These are phyloP conservation scores for Drosophila bifasciata DNA, from an alignment of 1,140 invertebrate species.

Conservation along the genomic window DNA sequence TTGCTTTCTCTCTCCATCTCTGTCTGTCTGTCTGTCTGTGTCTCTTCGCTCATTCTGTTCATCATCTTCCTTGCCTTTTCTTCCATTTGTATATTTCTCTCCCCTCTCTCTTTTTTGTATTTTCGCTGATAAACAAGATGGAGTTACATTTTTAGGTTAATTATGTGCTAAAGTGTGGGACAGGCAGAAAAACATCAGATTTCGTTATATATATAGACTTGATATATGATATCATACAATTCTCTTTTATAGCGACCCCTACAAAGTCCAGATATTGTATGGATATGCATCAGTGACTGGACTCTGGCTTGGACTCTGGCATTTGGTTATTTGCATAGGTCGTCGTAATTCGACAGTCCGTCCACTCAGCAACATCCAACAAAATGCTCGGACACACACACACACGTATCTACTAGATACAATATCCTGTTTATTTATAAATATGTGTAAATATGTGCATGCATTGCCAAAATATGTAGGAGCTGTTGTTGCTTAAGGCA, in stretches of 20 bases:
- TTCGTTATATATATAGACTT: conserved; percentile 47
- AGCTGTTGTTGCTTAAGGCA: background rate
- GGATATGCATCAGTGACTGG: conserved; percentile 35
- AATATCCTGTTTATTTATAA: conserved; percentile 43
- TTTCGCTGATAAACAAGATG: conserved; percentile 82
- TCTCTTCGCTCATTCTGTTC: background rate
- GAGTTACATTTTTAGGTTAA: conserved; percentile 84
- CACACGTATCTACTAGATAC: conserved; percentile 18
- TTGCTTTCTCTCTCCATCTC: conserved; percentile 40
- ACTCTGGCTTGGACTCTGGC: background rate
- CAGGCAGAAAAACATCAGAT: conserved; percentile 29
- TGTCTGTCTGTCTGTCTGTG: conserved; percentile 4
- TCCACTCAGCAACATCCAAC: conserved; percentile 45
- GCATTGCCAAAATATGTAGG: background rate
- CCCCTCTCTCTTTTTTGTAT: conserved; percentile 43
- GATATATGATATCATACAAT: conserved; percentile 45
- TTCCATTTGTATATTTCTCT: conserved; percentile 6
- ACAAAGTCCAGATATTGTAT: conserved; percentile 1
- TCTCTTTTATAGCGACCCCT: conserved; percentile 9
- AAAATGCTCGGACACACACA: conserved; percentile 16
- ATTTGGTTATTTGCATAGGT: conserved; percentile 34
- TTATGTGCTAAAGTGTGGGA: conserved; percentile 82
- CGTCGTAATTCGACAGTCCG: conserved; percentile 22
- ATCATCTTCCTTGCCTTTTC: conserved; percentile 11
- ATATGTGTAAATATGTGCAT: conserved; percentile 18